Evolutionary conservation across 2,888 invertebrate species (phyloP).

Genomic region (Apoda limacodes): DNA sequence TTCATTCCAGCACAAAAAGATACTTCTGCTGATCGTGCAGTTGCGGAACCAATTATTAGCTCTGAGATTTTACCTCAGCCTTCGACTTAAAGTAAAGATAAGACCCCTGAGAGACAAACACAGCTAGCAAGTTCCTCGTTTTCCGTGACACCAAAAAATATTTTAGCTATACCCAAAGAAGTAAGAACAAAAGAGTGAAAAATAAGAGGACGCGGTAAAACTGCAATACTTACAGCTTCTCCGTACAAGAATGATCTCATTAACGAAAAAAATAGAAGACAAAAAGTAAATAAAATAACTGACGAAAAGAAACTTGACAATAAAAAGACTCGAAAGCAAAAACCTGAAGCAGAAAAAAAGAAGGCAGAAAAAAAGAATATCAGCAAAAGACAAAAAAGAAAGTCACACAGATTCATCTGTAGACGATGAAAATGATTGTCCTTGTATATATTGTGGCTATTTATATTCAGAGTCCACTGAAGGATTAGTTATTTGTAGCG

Average conservation of each 20-base stretch:
- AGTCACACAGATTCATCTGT: slow-evolving; percentile 9
- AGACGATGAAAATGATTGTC: slow-evolving; percentile 13
- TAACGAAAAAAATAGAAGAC: too few species aligned
- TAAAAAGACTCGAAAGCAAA: slow-evolving; percentile 1
- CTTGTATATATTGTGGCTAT: slow-evolving; percentile 19
- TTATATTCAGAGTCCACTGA: slow-evolving; percentile 18
- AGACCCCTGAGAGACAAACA: slow-evolving; percentile 1
- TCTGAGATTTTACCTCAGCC: background rate
- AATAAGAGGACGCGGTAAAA: slow-evolving; percentile 4
- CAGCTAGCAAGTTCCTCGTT: slow-evolving; percentile 1
- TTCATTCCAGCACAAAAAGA: background rate
- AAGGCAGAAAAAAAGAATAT: too few species aligned
- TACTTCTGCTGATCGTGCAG: background rate
- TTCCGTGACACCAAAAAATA: slow-evolving; percentile 6
- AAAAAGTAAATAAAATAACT: too few species aligned
- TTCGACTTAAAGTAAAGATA: background rate
- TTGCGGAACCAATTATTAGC: slow-evolving; percentile 1
- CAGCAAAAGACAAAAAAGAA: slow-evolving; percentile 9
- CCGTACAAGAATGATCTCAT: slow-evolving; percentile 7
- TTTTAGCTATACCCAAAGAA: slow-evolving; percentile 7
- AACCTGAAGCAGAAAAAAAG: slow-evolving; percentile 3
- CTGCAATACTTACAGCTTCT: slow-evolving; percentile 7
- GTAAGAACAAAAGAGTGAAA: slow-evolving; percentile 6
- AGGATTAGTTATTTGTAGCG: slow-evolving; percentile 20
- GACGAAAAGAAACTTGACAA: too few species aligned